Evolutionary conservation across 2,113 vertebrate genomes (phyloP).

Genomic region (Butorides virescens): DNA sequence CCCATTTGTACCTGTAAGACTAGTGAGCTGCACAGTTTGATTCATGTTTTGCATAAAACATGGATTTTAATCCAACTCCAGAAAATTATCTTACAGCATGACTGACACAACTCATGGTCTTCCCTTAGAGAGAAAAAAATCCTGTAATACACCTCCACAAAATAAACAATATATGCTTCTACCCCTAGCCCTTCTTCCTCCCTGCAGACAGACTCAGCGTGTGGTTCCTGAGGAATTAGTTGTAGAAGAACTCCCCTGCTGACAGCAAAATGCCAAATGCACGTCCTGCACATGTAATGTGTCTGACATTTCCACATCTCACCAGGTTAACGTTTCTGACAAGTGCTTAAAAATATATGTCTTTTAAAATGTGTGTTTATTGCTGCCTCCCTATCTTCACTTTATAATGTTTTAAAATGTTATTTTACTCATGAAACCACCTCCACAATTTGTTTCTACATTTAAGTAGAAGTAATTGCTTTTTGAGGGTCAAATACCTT

Average conservation of each 20-base stretch:
- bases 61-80: neutral
- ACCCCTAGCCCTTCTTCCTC: slow-evolving; percentile 45
- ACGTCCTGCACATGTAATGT: slow-evolving; percentile 75
- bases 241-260: slow-evolving; percentile 74
- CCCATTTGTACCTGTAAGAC: neutral
- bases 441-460: slow-evolving; percentile 54
- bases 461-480: slow-evolving; percentile 64
- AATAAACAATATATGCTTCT: slow-evolving; percentile 55
- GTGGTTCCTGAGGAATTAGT: slow-evolving; percentile 78
- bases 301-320: slow-evolving; percentile 81
- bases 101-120: slow-evolving; percentile 42
- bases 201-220: slow-evolving; percentile 74
- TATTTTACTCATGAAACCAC: slow-evolving; percentile 47
- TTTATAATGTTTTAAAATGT: slow-evolving; percentile 17
- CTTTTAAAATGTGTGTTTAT: slow-evolving; percentile 11
- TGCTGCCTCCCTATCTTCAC: slow-evolving; percentile 19
- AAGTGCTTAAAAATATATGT: slow-evolving; percentile 66
- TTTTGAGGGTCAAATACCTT: slow-evolving; percentile 63
- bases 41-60: neutral
- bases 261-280: slow-evolving; percentile 80
- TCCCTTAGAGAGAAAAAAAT: slow-evolving; percentile 33
- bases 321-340: slow-evolving; percentile 74
- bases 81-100: slow-evolving; percentile 35
- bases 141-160: slow-evolving; percentile 20
- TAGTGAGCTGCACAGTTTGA: neutral